These are phyloP conservation scores for Myrmophylax atrothorax DNA, from an alignment of 2,113 vertebrate species.

Conservation along the genomic window DNA sequence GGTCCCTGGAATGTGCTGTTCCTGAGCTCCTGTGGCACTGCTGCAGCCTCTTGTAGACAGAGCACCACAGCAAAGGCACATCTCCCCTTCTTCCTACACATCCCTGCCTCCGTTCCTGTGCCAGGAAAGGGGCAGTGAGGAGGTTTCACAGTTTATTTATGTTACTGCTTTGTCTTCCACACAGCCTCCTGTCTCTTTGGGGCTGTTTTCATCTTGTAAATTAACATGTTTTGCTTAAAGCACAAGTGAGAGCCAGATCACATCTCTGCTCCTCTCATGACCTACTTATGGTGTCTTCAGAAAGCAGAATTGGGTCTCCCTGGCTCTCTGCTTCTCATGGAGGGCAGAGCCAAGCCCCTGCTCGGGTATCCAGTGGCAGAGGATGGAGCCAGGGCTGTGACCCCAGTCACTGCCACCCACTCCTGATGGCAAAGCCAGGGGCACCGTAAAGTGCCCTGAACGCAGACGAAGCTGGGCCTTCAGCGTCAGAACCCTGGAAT, in stretches of 20 bases:
- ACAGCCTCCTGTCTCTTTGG: neutral
- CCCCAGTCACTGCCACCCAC: neutral
- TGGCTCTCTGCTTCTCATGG: neutral
- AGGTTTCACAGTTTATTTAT: neutral
- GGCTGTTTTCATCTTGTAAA: neutral
- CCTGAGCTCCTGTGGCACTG: neutral
- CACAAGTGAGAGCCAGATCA: neutral
- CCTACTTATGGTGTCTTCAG: neutral
- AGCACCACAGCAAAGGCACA: neutral
- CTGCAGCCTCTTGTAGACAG: neutral
- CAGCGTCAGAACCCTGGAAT: neutral
- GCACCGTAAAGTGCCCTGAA: neutral
- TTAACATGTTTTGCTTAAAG: neutral
- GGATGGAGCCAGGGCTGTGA: neutral
- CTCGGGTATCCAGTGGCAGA: neutral
- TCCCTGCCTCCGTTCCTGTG: accelerated
- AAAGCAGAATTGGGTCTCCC: neutral
- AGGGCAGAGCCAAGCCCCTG: neutral
- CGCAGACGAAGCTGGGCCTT: neutral
- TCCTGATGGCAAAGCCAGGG: neutral
- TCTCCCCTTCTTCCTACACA: neutral
- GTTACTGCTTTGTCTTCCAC: neutral
- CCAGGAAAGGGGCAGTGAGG: neutral
- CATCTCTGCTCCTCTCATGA: neutral
- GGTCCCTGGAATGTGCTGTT: neutral